These are phyloP conservation scores for Timema podura DNA, from an alignment of 2,888 invertebrate species.

Conservation along the genomic window DNA sequence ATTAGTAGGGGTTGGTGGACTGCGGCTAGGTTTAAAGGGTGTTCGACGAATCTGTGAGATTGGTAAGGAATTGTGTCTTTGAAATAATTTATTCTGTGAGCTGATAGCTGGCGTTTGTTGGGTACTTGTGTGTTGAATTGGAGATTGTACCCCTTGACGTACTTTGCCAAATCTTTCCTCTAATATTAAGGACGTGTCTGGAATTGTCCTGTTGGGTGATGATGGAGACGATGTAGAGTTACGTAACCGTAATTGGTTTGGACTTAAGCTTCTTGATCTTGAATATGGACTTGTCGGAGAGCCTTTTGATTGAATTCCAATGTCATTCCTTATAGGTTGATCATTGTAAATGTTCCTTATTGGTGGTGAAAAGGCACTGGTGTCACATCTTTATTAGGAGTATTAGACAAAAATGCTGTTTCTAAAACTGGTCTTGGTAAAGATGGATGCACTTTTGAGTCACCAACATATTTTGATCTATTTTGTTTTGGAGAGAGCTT, in stretches of 20 bases:
- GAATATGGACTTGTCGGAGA: neutral
- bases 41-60: neutral
- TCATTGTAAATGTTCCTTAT: constrained; percentile 3
- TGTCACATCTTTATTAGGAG: neutral
- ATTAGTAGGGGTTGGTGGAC: constrained; percentile 15
- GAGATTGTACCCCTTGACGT: constrained; percentile 16
- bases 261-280: constrained; percentile 19
- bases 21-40: neutral
- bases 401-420: constrained; percentile 26
- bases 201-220: constrained; percentile 17
- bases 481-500: constrained; percentile 8
- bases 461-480: constrained; percentile 5
- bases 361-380: constrained; percentile 7
- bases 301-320: neutral
- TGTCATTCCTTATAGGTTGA: neutral
- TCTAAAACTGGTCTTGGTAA: constrained; percentile 22
- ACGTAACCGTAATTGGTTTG: constrained; percentile 8
- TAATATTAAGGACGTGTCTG: constrained; percentile 18
- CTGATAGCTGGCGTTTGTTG: neutral
- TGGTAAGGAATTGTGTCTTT: neutral
- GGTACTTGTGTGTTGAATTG: constrained; percentile 9
- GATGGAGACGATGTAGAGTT: neutral
- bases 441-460: constrained; percentile 18
- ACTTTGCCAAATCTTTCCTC: constrained; percentile 20
- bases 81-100: neutral